These are phyloP conservation scores for Neria commutata DNA, from an alignment of 2,888 invertebrate species.

Conservation along the genomic window DNA sequence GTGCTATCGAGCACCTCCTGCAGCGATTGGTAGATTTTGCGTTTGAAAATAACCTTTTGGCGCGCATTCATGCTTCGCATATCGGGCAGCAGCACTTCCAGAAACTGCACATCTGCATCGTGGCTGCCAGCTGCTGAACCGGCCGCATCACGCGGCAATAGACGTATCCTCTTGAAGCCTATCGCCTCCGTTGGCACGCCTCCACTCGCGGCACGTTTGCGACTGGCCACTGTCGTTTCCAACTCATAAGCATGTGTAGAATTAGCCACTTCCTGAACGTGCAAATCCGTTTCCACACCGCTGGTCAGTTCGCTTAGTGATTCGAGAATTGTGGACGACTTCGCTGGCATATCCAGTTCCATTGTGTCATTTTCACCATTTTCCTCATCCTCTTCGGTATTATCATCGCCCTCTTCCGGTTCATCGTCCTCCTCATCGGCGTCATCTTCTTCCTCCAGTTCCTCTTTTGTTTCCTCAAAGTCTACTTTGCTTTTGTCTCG, in stretches of 20 bases:
- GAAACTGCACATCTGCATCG: conserved; percentile 36
- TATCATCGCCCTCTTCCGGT: conserved; percentile 6
- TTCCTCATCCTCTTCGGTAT: conserved; percentile 29
- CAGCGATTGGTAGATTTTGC: conserved; percentile 38
- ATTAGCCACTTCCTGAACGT: conserved; percentile 15
- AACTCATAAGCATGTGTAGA: background rate
- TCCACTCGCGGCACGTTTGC: background rate
- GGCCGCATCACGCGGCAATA: background rate
- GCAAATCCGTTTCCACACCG: conserved; percentile 26
- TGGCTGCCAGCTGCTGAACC: too few relatives aligned
- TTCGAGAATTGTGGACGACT: conserved; percentile 15
- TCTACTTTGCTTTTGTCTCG: conserved; percentile 15
- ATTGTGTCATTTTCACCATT: conserved; percentile 25
- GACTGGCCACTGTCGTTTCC: background rate
- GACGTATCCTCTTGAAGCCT: conserved; percentile 14
- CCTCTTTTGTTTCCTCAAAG: conserved; percentile 30
- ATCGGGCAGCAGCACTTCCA: conserved; percentile 37
- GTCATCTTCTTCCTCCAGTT: conserved; percentile 32
- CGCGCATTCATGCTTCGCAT: conserved; percentile 40
- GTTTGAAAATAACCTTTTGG: conserved; percentile 41
- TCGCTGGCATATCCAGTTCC: conserved; percentile 18
- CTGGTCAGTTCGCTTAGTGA: conserved; percentile 21
- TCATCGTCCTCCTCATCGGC: conserved; percentile 21
- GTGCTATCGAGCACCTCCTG: conserved; percentile 38
- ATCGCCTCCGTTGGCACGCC: conserved; percentile 19